Evolutionary conservation across 30 jellyfish, hydroid and myxozoan species (phyloP).

Genomic region (Chrysaora quinquecirrha): DNA sequence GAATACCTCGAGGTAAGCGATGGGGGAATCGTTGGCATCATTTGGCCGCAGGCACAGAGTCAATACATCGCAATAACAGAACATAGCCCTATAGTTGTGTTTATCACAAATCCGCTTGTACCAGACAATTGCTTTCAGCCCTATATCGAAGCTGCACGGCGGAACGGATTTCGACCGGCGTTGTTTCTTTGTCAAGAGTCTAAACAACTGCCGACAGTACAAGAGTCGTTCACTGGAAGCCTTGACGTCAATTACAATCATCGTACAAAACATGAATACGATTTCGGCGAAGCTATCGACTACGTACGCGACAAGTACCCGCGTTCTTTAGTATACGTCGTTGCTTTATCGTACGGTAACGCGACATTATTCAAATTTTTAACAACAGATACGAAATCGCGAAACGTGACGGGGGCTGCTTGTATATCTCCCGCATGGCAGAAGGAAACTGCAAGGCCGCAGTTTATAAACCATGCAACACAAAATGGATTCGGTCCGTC

Average conservation of each 20-base stretch:
- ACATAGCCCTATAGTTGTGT: conserved; percentile 44
- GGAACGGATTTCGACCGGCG: conserved; percentile 54
- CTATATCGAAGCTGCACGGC: conserved; percentile 27
- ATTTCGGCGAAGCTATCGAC: conserved; percentile 38
- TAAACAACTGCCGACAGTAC: conserved; percentile 18
- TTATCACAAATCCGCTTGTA: conserved; percentile 24
- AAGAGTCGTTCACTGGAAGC: conserved; percentile 8
- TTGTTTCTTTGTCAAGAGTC: conserved; percentile 36
- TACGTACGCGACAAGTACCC: conserved; percentile 42
- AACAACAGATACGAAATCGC: conserved; percentile 26
- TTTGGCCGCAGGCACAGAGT: conserved; percentile 34
- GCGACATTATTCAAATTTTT: conserved; percentile 43
- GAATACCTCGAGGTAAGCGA: conserved; percentile 50
- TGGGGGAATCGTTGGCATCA: conserved; percentile 53
- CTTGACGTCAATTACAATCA: not conserved
- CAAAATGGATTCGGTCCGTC: not conserved
- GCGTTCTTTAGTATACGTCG: conserved; percentile 18
- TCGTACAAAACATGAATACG: not conserved
- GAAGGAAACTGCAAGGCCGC: no score
- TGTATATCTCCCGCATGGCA: conserved; percentile 66
- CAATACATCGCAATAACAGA: not conserved
- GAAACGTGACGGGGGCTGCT: conserved; percentile 41
- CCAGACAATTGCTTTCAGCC: conserved; percentile 39
- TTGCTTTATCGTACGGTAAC: conserved; percentile 54
- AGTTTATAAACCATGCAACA: no score